Evolutionary conservation across 2,888 invertebrate species (phyloP).

Genomic region (Calliphora vomitoria): DNA sequence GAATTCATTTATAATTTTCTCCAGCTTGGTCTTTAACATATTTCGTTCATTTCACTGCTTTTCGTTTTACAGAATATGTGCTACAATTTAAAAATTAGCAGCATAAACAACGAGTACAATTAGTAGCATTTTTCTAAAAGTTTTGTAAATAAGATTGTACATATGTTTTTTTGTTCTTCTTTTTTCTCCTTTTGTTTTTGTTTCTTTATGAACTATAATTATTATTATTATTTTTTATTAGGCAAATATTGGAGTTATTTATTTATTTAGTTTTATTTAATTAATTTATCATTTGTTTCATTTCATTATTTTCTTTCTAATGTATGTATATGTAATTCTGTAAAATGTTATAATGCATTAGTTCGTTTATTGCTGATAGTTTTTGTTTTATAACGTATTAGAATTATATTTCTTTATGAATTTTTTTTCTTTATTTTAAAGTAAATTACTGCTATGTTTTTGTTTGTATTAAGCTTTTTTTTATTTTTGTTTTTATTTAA

Average conservation of each 20-base stretch:
- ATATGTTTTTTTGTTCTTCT: neutral
- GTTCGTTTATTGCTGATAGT: constrained; percentile 71
- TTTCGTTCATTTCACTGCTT: too few species aligned
- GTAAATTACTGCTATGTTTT: constrained; percentile 70
- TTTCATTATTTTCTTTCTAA: constrained; percentile 46
- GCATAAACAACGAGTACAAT: too few species aligned
- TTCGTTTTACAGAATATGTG: too few species aligned
- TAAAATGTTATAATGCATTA: constrained; percentile 61
- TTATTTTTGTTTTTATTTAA: constrained; percentile 65
- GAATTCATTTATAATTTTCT: too few species aligned
- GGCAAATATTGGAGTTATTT: constrained; percentile 70
- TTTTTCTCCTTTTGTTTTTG: neutral
- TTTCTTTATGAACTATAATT: constrained; percentile 36
- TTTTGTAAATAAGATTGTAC: constrained; percentile 51
- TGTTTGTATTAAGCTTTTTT: constrained; percentile 67
- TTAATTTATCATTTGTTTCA: constrained; percentile 29
- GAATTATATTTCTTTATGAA: constrained; percentile 17
- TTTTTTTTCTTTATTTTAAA: constrained; percentile 60
- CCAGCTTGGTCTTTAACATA: too few species aligned
- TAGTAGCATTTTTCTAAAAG: neutral
- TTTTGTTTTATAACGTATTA: constrained; percentile 44
- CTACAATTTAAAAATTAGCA: too few species aligned
- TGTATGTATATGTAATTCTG: constrained; percentile 30
- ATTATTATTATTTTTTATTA: constrained; percentile 44
- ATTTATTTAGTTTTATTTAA: constrained; percentile 49